Conservation (phyloP, 2,888 invertebrate species). For the Eupithecia centaureata region DNA sequence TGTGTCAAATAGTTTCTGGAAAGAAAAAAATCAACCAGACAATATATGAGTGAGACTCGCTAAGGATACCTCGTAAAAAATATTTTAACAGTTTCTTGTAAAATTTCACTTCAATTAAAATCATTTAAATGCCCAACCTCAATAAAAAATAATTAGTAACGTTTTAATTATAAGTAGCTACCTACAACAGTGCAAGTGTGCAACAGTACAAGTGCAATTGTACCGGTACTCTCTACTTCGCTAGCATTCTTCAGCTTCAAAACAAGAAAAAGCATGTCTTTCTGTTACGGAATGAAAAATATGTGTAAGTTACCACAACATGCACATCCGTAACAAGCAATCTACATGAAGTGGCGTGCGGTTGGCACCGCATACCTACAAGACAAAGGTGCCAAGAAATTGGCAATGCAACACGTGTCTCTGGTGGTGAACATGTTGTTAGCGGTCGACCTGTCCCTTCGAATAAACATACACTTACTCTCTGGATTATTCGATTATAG, state of each 20-base stretch:
- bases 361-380: constrained; percentile 21
- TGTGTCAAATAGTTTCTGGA: not conserved
- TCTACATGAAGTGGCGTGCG: constrained; percentile 6
- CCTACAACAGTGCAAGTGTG: too few relatives aligned
- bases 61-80: not conserved
- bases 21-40: not conserved
- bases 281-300: not conserved
- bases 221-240: too few relatives aligned
- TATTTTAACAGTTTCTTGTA: not conserved
- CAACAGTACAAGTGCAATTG: too few relatives aligned
- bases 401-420: constrained; percentile 27
- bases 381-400: constrained; percentile 33
- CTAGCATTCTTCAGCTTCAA: too few relatives aligned
- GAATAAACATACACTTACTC: constrained; percentile 3
- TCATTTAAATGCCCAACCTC: not conserved
- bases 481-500: not conserved
- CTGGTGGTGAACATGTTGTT: constrained; percentile 5
- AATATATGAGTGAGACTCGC: not conserved
- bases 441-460: constrained; percentile 1
- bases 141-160: too few relatives aligned
- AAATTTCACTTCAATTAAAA: not conserved
- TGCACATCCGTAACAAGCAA: constrained; percentile 10
- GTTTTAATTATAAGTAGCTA: too few relatives aligned
- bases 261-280: not conserved
- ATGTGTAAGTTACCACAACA: not conserved